phyloP scores from a whole-genome alignment of 2,113 vertebrate species.

The human (Homo sapiens) region GRCh38 chr2:5425501-5426000 shows the following conservation, averaged over 20 bases:
- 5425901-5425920: no score
- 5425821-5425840: background rate
- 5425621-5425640: background rate
- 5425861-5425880: background rate
- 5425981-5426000: no score
- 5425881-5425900: background rate
- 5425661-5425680: background rate
- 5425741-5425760: fast-evolving
- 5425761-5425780: fast-evolving
- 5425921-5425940: no score
- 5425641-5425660: background rate
- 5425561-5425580: no score
- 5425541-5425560: fast-evolving
- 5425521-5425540: fast-evolving
- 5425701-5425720: background rate
- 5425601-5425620: no score
- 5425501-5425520: fast-evolving
- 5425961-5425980: no score
- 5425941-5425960: no score
- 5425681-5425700: background rate
- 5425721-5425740: background rate
- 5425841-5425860: background rate
- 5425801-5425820: background rate
- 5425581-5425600: background rate
- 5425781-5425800: background rate